Conservation (phyloP, 2,888 invertebrate genomes). For the Athalia circularis region DNA sequence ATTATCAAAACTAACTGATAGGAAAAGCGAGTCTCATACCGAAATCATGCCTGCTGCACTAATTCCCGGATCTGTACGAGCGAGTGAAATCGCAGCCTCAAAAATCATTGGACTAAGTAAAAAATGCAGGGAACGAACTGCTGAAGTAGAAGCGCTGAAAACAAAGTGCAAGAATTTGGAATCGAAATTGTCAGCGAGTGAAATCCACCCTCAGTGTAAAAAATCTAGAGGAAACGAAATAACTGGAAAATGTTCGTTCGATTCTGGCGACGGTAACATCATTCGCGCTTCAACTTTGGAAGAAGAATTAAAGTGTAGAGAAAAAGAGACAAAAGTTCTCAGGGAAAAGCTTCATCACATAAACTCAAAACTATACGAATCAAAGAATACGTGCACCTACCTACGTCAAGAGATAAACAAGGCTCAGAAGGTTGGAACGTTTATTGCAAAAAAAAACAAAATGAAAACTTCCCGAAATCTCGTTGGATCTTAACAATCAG, state of each 20-base stretch:
- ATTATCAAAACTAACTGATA: constrained; percentile 44
- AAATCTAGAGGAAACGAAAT: too few relatives aligned
- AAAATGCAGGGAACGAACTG: constrained; percentile 79
- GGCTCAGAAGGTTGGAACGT: constrained; percentile 78
- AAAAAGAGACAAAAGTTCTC: constrained; percentile 78
- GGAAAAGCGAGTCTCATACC: constrained; percentile 8
- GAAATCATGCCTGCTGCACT: constrained; percentile 10
- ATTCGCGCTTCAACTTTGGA: constrained; percentile 47
- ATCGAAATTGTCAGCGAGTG: constrained; percentile 75
- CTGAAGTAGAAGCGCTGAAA: constrained; percentile 79
- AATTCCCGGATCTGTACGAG: constrained; percentile 56
- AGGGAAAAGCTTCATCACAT: constrained; percentile 79
- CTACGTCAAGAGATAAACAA: constrained; percentile 83
- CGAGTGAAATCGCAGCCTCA: constrained; percentile 78
- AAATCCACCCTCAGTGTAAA: constrained; percentile 51
- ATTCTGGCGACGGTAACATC: background rate
- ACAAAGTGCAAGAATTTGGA: constrained; percentile 78
- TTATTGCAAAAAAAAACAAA: background rate
- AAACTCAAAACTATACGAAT: constrained; percentile 81
- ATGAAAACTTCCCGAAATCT: background rate
- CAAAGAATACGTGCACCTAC: constrained; percentile 81
- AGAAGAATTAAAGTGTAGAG: constrained; percentile 68
- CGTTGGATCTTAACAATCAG: background rate
- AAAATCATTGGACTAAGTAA: constrained; percentile 81
- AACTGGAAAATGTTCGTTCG: background rate